Evolutionary conservation across 2,888 invertebrate genomes (phyloP), one percentile per base, ranked within the genome.

Genomic region (Brachyopa scutellaris): DNA sequence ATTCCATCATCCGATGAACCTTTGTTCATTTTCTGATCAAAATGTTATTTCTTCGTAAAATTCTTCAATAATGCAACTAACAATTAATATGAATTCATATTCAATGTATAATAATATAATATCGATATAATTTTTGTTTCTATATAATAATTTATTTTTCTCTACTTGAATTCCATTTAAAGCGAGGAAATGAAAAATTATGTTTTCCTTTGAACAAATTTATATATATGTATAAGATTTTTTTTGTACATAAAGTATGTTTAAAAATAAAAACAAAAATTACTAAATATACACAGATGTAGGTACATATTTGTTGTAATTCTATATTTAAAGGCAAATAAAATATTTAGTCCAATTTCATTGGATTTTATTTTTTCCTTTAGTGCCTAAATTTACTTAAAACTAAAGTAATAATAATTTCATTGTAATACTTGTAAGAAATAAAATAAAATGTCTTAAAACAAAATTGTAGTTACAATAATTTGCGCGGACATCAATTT

Each of bases 81-180:
- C 79, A 80, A 73, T 79, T 49, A 67, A 80, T 80, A 69, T 62
- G 74, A 69, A 80, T 74, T 69, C 49, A 80, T 80, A 49, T 69
- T 74, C 66, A 55, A 79, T 79, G 73, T 79, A 73, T 79, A 73
- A 73, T 79, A 67, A 79, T 79, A 73, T 78, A 73, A 66, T 80
- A 74, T 74, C 61, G 74, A 49, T 45, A n/a, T n/a, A n/a, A n/a
- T 79, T 61, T 38, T 53, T 76, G 23, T 49, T 45, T 73, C 40
- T 57, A 36, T 66, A 57, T 72, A 51, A 21, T 55, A 42, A 42
- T 29, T 40, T 51, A 17, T 59, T 55, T 42, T 53, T 53, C 15
- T 76, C 64, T 82, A 82, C 69, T 82, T 82, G 80, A 82, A 82
- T 82, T 80, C 76, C 80, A 82, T 82, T 70, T 64, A 82, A 82